Evolutionary conservation across 2,888 invertebrate genomes (phyloP), one percentile per base, ranked within the genome.

Genomic region (Xestia sexstrigata): DNA sequence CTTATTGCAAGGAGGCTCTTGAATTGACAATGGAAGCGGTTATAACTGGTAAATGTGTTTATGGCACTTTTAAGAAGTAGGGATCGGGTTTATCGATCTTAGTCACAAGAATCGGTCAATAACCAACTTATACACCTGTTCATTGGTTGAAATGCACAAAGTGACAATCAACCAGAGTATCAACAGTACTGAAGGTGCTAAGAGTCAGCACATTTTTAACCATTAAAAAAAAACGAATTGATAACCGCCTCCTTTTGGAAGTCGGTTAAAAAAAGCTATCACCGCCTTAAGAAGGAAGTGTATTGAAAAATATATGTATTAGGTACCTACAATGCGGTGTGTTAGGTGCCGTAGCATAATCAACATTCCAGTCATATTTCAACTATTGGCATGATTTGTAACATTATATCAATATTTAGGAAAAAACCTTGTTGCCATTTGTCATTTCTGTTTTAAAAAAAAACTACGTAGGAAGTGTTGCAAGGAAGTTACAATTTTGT

Each of bases 351-450:
- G 42, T 30, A n/a, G 20, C 9, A 45, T 42, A 55, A 74, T 79
- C 67, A 63, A 39, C 55, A 79, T 74, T 79, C 67, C n/a, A 26
- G 47, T 52, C 67, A 74, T 63, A 42, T 47, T 63, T 35, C 3
- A n/a, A 45, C 58, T 30, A 60, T 15, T 42, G 42, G 17, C 71
- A 58, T 66, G 55, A 71, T 39, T 47, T 55, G 63, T 42, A 42
- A 30, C 15, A 55, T 52, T 35, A 35, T 63, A 39, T 58, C 23
- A 20, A 9, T 49, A 65, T 65, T 67, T 35, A 81, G 81, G 83
- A 75, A 81, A 83, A 83, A 83, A 72, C 74, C 83, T 81, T 77
- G 83, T 55, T 52, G 71, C n/a, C 35, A 74, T 78, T 74, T 78
- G 60, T 60, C 68, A 63, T 67, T 52, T 60, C 39, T 8, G 42